These are phyloP conservation scores for Sepiola atlantica DNA, from an alignment of 2,888 invertebrate species.

Conservation along the genomic window DNA sequence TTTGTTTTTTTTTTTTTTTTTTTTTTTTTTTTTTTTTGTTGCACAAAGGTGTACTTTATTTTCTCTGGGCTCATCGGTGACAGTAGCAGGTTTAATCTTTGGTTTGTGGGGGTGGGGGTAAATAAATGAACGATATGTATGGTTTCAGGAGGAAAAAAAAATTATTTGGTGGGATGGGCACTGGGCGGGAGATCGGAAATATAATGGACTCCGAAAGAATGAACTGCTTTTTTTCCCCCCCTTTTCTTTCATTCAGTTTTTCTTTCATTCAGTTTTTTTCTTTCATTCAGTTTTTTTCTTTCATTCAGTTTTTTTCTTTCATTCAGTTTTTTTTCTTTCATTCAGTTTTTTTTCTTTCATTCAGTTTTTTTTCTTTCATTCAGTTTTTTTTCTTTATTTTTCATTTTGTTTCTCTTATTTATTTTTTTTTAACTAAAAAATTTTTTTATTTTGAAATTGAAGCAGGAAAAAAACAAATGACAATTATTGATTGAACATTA, in stretches of 20 bases:
- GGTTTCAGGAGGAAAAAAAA: not conserved
- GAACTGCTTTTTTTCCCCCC: not conserved
- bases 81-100: not conserved
- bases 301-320: too few species aligned
- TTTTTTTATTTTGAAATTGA: not conserved
- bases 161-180: not conserved
- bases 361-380: too few species aligned
- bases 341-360: too few species aligned
- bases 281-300: too few species aligned
- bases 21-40: not conserved
- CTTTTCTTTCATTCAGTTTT: not conserved
- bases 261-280: too few species aligned
- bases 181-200: not conserved
- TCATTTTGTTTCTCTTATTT: too few species aligned
- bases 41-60: not conserved
- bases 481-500: not conserved
- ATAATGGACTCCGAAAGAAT: not conserved
- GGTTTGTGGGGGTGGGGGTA: not conserved
- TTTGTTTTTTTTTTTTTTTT: too few species aligned
- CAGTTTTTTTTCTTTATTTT: too few species aligned
- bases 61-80: slow-evolving; percentile 18
- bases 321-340: too few species aligned
- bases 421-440: too few species aligned
- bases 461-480: not conserved
- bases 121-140: not conserved